Conservation (phyloP, 2,797 vertebrate genomes). For the Phoeniculus purpureus region DNA sequence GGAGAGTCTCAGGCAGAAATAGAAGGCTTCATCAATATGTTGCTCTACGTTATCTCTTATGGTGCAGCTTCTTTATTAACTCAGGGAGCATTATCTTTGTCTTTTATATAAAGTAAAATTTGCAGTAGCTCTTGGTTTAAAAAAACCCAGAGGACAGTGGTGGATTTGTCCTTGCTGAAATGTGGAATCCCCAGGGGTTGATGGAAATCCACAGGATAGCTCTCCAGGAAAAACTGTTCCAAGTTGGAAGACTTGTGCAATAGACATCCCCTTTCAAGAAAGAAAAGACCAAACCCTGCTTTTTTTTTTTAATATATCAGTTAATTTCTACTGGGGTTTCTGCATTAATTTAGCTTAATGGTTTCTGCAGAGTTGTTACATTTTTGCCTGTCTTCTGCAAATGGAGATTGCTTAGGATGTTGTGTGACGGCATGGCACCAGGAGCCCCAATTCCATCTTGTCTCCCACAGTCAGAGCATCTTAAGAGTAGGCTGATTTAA, state of each 20-base stretch:
- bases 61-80: neutral
- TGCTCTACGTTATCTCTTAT: neutral
- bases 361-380: neutral
- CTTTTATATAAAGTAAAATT: neutral
- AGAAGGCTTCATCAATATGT: neutral
- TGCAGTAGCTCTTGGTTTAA: neutral
- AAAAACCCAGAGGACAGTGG: neutral
- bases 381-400: slow-evolving; percentile 3
- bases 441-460: neutral
- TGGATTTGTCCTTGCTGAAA: neutral
- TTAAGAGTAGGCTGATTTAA: neutral
- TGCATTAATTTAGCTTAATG: neutral
- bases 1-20: neutral
- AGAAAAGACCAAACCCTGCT: no score
- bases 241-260: neutral
- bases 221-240: neutral
- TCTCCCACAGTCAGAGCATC: neutral
- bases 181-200: neutral
- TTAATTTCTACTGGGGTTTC: neutral
- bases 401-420: neutral
- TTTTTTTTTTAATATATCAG: neutral
- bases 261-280: no score
- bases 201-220: neutral
- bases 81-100: neutral
- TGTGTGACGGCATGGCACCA: neutral